Evolutionary conservation across 2,888 invertebrate genomes (phyloP).

Genomic region (Torymus auratus): DNA sequence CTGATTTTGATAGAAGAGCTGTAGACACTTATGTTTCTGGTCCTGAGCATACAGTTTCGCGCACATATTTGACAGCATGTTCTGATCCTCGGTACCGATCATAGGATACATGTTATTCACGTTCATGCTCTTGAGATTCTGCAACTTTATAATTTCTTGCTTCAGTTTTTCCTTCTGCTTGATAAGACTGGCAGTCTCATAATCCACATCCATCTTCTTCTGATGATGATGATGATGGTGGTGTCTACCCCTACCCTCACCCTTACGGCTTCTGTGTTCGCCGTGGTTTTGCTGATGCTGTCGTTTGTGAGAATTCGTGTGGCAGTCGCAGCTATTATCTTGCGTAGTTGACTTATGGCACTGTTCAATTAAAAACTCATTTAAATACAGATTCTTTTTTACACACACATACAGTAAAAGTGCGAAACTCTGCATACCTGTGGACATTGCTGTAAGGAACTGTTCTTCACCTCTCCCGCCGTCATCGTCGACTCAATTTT

Average conservation of each 20-base stretch:
- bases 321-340: slow-evolving; percentile 41
- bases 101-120: slow-evolving; percentile 45
- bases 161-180: slow-evolving; percentile 67
- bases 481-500: neutral
- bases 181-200: slow-evolving; percentile 63
- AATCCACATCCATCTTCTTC: slow-evolving; percentile 64
- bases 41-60: slow-evolving; percentile 78
- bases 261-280: slow-evolving; percentile 14
- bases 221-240: slow-evolving; percentile 59
- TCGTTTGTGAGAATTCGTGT: slow-evolving; percentile 20
- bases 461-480: neutral
- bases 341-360: slow-evolving; percentile 45
- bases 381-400: slow-evolving; percentile 16
- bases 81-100: slow-evolving; percentile 57
- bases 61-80: slow-evolving; percentile 64
- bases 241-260: slow-evolving; percentile 46
- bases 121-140: slow-evolving; percentile 59
- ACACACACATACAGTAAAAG: neutral
- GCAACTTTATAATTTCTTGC: slow-evolving; percentile 67
- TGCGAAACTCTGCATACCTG: slow-evolving; percentile 32
- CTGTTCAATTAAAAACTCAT: slow-evolving; percentile 8
- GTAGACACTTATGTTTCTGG: slow-evolving; percentile 81
- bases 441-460: slow-evolving; percentile 17
- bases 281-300: slow-evolving; percentile 15
- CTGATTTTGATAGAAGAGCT: slow-evolving; percentile 81